Evolutionary conservation across 2,113 vertebrate genomes (phyloP).

Genomic region (Dolichotis patagonum): DNA sequence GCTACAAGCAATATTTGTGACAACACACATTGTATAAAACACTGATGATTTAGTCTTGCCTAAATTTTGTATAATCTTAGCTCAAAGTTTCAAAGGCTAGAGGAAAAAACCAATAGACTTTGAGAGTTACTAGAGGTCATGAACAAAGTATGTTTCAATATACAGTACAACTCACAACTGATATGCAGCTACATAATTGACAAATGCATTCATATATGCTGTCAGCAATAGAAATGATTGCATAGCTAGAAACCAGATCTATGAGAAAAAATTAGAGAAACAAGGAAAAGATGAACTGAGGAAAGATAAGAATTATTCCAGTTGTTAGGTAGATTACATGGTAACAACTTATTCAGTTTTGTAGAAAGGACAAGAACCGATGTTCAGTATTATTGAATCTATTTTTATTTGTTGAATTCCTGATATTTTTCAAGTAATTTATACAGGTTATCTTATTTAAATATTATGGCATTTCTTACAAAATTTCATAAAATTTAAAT

Average conservation of each 20-base stretch:
- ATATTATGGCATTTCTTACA: conserved; percentile 1
- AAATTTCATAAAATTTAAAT: conserved; percentile 42
- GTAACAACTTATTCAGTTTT: neutral
- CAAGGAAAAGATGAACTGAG: neutral
- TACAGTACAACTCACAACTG: neutral
- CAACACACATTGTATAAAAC: neutral
- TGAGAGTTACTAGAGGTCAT: neutral
- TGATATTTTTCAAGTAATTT: conserved; percentile 2
- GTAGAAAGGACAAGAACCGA: neutral
- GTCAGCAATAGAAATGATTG: neutral
- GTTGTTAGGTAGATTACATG: neutral
- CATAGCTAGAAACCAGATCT: neutral
- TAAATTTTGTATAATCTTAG: conserved; percentile 2
- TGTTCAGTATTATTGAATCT: neutral
- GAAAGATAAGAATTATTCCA: neutral
- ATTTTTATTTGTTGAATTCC: neutral
- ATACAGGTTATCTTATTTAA: neutral
- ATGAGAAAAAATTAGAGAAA: neutral
- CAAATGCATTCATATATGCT: neutral
- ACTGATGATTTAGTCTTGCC: conserved; percentile 4
- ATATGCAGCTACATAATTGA: neutral
- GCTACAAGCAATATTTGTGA: conserved; percentile 15
- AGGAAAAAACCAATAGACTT: neutral
- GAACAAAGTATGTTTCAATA: neutral
- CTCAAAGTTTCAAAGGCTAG: neutral